A percentile compares a stretch with the other conserved stretches of the same genome.
phyloP scores from a whole-genome alignment of 2,113 vertebrate species.

The Labeo rohita region DNA sequence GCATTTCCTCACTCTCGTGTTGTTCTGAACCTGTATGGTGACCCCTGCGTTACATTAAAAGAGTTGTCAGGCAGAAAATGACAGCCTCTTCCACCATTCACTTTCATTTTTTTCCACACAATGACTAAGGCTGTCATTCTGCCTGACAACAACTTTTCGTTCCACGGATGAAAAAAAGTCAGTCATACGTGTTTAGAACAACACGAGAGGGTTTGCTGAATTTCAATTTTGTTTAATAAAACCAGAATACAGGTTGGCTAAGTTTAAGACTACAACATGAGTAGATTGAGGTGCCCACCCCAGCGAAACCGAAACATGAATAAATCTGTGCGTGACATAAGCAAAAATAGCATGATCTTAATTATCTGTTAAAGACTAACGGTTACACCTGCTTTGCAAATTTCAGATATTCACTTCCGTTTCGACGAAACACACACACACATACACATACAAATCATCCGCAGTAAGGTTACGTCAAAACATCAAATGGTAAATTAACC shows the following conservation, averaged over 20 bases:
- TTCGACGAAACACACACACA: not conserved
- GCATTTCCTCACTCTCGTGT: not conserved
- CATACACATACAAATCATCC: not conserved
- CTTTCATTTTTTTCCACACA: not conserved
- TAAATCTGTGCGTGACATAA: slow-evolving; percentile 6
- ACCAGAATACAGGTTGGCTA: not conserved
- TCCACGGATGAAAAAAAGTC: not conserved
- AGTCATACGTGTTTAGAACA: not conserved
- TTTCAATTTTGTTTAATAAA: not conserved
- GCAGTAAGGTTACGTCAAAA: not conserved
- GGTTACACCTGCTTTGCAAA: slow-evolving; percentile 19
- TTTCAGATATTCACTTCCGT: slow-evolving; percentile 35
- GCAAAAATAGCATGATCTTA: not conserved
- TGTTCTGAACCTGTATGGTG: not conserved
- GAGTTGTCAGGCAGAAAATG: not conserved
- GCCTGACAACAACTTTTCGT: not conserved
- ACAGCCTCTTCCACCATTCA: not conserved
- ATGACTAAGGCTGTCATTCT: not conserved
- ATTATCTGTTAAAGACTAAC: not conserved
- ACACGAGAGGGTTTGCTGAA: not conserved
- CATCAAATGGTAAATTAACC: not conserved
- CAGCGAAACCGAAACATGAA: not conserved
- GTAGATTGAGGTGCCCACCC: not conserved
- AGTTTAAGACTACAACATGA: not conserved
- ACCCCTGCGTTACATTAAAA: not conserved